A percentile compares a stretch with the other conserved stretches of the same genome.
phyloP scores from a whole-genome alignment of 2,113 vertebrate species.

The Fregetta grallaria region DNA sequence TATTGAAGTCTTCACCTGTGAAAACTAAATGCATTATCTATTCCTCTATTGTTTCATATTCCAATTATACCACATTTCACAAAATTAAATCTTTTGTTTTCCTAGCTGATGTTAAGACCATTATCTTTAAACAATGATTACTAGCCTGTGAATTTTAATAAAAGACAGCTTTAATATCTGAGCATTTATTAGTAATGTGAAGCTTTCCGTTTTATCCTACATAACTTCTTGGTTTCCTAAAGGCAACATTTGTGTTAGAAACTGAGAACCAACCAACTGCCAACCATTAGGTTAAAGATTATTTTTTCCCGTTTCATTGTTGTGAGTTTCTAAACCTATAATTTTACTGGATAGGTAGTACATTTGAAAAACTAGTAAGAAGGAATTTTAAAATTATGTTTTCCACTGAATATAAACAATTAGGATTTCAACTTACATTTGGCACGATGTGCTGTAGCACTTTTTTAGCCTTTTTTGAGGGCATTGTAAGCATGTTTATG shows the following conservation, averaged over 20 bases:
- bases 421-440: background rate
- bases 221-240: background rate
- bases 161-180: background rate
- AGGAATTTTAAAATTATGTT: background rate
- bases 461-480: background rate
- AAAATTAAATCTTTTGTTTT: constrained; percentile 67
- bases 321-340: background rate
- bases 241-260: background rate
- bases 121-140: constrained; percentile 57
- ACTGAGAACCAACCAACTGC: background rate
- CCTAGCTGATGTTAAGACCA: constrained; percentile 18
- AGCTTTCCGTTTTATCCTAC: background rate
- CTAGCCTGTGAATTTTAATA: constrained; percentile 50
- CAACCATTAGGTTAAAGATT: background rate
- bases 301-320: background rate
- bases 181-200: background rate
- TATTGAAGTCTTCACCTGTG: constrained; percentile 40
- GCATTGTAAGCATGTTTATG: background rate
- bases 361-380: background rate
- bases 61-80: constrained; percentile 1
- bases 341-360: background rate
- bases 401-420: background rate
- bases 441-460: background rate
- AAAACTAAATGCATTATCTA: constrained; percentile 33
- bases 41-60: constrained; percentile 17